Evolutionary conservation across 2,113 vertebrate species (phyloP).

Genomic region (Crypturellus undulatus): DNA sequence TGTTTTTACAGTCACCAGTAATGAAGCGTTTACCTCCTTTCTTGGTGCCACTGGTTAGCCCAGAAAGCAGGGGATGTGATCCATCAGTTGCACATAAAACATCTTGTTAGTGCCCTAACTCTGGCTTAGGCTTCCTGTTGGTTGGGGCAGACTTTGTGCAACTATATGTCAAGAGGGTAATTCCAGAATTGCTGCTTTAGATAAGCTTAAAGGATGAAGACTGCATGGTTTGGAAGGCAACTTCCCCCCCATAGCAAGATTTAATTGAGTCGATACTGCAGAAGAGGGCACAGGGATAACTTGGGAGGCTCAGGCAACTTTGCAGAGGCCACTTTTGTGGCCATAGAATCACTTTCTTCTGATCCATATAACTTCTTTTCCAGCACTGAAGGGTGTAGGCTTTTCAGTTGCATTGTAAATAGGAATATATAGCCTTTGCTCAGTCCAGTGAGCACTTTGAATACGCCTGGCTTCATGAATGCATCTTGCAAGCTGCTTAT

Average conservation of each 20-base stretch:
- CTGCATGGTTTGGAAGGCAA: background rate
- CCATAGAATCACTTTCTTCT: background rate
- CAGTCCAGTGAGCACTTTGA: background rate
- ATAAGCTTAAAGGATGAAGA: background rate
- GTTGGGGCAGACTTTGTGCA: background rate
- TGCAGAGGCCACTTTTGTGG: background rate
- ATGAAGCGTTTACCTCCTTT: background rate
- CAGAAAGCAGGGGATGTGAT: background rate
- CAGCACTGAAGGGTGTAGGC: background rate
- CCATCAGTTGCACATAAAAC: too few relatives aligned
- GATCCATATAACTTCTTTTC: background rate
- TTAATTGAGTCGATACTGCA: background rate
- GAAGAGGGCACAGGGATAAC: background rate
- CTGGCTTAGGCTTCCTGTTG: background rate
- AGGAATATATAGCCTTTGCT: background rate
- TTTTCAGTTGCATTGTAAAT: background rate
- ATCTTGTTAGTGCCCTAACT: background rate
- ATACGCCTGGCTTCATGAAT: background rate
- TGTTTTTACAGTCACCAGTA: background rate
- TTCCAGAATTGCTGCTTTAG: background rate
- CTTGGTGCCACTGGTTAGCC: background rate
- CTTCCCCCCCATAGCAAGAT: background rate
- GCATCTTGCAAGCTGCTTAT: background rate
- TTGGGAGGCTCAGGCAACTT: background rate
- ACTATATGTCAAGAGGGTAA: background rate